Percentiles rank a stretch among this genome's conserved stretches.
These are phyloP conservation scores for Chloromyia formosa DNA, from an alignment of 2,888 invertebrate genomes.

Conservation along the genomic window DNA sequence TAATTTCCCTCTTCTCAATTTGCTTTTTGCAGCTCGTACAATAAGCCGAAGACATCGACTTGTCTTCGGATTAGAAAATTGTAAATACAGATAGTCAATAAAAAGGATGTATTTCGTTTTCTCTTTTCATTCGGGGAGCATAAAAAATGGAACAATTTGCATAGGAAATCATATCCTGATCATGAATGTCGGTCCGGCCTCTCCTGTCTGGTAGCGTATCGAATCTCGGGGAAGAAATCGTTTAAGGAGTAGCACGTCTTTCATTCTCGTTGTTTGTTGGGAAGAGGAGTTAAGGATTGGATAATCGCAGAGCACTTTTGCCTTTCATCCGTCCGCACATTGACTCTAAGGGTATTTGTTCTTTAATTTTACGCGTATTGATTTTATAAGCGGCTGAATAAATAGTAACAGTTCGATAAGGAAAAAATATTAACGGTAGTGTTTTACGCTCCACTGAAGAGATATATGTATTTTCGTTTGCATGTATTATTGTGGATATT, in stretches of 20 bases:
- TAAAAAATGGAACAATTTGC: conserved; percentile 47
- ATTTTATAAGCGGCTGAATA: conserved; percentile 64
- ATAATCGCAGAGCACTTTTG: conserved; percentile 16
- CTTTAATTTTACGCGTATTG: conserved; percentile 65
- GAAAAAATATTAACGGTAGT: conserved; percentile 5
- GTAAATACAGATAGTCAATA: conserved; percentile 38
- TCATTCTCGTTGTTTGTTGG: neutral
- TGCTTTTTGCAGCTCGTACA: conserved; percentile 32
- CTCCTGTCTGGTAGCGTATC: conserved; percentile 28
- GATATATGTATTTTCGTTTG: neutral
- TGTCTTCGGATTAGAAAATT: conserved; percentile 35
- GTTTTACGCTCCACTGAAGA: neutral
- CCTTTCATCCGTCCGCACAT: neutral
- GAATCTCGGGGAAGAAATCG: conserved; percentile 20
- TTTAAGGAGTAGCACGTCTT: conserved; percentile 21
- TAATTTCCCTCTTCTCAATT: conserved; percentile 29
- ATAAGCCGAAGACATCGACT: conserved; percentile 20
- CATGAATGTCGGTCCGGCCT: neutral
- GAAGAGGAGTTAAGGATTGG: conserved; percentile 8
- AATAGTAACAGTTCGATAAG: conserved; percentile 56
- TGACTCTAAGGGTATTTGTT: conserved; percentile 22
- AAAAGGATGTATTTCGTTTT: conserved; percentile 29
- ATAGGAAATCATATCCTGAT: conserved; percentile 48
- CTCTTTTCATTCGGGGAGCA: conserved; percentile 7
- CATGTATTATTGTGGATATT: neutral